phyloP scores from a whole-genome alignment of 2,888 invertebrate species.

The Carterocephalus palaemon region DNA sequence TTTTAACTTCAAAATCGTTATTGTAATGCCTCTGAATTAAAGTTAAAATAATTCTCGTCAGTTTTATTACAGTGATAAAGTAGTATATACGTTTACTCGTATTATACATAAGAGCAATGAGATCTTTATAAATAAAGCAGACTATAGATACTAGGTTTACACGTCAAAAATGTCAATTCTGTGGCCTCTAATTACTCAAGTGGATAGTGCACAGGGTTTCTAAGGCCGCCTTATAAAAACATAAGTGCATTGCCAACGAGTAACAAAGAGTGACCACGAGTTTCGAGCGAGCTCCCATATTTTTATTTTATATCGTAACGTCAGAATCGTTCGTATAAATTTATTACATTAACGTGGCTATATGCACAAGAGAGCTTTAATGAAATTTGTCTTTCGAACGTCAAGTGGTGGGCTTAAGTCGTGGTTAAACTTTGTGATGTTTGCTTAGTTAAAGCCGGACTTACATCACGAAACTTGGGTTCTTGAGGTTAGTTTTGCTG shows the following conservation, averaged over 20 bases:
- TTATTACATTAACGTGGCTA: constrained; percentile 6
- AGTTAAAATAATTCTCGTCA: too few relatives aligned
- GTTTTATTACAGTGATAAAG: too few relatives aligned
- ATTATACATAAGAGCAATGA: too few relatives aligned
- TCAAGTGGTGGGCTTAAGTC: constrained; percentile 51
- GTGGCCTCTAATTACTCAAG: constrained; percentile 20
- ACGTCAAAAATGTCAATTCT: not conserved
- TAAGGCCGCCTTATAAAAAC: constrained; percentile 19
- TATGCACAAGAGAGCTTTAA: constrained; percentile 40
- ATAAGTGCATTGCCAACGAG: constrained; percentile 13
- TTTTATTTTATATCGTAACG: constrained; percentile 8
- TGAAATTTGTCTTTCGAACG: constrained; percentile 50
- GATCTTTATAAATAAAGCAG: too few relatives aligned
- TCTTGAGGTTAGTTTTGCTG: too few relatives aligned
- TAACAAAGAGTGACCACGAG: constrained; percentile 9
- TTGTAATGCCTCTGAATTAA: too few relatives aligned
- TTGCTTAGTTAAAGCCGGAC: constrained; percentile 58
- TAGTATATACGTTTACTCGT: too few relatives aligned
- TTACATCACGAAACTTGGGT: too few relatives aligned
- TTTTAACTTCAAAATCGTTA: too few relatives aligned
- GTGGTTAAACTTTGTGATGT: constrained; percentile 53
- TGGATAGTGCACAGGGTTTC: constrained; percentile 18
- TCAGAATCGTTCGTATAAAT: not conserved
- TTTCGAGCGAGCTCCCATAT: constrained; percentile 4
- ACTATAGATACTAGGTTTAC: not conserved